Evolutionary conservation across 1,140 invertebrate species (phyloP), one percentile per base, ranked within the genome.

Genomic region (Calephelis nemesis): DNA sequence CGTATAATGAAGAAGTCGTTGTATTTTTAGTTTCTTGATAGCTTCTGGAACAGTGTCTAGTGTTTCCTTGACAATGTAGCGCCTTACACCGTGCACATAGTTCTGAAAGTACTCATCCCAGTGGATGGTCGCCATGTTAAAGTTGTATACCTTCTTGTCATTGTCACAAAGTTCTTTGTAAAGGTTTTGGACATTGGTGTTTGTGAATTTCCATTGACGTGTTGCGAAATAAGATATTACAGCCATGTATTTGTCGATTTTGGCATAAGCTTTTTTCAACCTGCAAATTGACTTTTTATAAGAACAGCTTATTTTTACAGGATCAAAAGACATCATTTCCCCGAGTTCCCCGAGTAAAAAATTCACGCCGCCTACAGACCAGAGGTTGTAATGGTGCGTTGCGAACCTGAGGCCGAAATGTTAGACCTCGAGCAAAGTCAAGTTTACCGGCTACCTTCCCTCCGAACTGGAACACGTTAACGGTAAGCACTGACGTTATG

Each of bases 201-300:
- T 95, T 15, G 93, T 84, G 75, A 97, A 97, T 47, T 93, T 92
- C 94, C 96, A 97, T 73, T 95, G 90, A 52, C 94, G 90, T 0
- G 93, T 92, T 15, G 94, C 94, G 81, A 97, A 97, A 81, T 95
- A 97, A 49, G 95, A 93, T 13, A 97, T 89, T 4, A 94, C 94
- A 13, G 92, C 91, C 19, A 94, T 93, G 63, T 96, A 95, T 79
- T 95, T 95, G 68, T 95, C 93, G 50, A 97, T 94, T 83, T 96
- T 96, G 15, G 92, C 92, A 77, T 97, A 97, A 9, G 96, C 94
- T 78, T 94, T 94, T 45, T 94, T 90, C 92, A 97, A 93, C 85
- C 96, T 97, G 85, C 13, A 69, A 69, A 45, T 6, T 45, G 1
- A 7, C 8, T 1, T 7, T 45, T 45, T 0, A 45, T 45, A 6